Evolutionary conservation across 2,797 vertebrate genomes (phyloP), one percentile per base, ranked within the genome.

Genomic region (Sarcoramphus papa): DNA sequence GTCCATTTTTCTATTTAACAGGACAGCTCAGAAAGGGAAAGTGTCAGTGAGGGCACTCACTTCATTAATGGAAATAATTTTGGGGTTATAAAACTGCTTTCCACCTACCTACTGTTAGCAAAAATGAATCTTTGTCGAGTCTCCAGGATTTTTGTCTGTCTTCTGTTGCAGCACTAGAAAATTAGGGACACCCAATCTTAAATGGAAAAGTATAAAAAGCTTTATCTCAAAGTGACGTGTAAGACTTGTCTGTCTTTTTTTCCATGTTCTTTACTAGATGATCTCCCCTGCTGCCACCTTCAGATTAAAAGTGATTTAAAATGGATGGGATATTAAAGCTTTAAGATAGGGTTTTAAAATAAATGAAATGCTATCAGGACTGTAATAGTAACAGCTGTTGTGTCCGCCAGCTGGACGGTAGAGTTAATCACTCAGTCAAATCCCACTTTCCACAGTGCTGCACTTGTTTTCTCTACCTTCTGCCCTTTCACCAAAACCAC

Each of bases 361-460:
- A 95, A 97, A 94, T 96, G 23, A 92, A 95, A 95, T 84, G 85
- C 82, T 90, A 48, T 37, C 83, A 56, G 92, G 48, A 64, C 93
- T 47, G 80, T 92, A 92, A 90, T 11, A 81, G 90, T 69, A 84
- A 79, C 90, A 95, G 88, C 94, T 95, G 93, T 64, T 93, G 91
- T 56, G 69, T 27, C 67, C 12, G 16, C 91, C 93, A 96, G 96
- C 94, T 92, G 95, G 93, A 23, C 3, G 2, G 63, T 2, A 75
- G 85, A 48, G 63, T 92, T 96, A 95, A 94, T 92, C 90, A 56
- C 83, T 50, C 33, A 5, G 6, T 47, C 41, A 74, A 78, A 94
- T 93, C 90, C 90, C 67, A 24, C 92, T 74, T 85, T 62, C 75
- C 74, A 28, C 73, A 62, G 69, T 0, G 14, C 79, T 78, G 76